phyloP scores from a whole-genome alignment of 2,888 invertebrate genomes.

The Gastracanthus pulcherrimus region DNA sequence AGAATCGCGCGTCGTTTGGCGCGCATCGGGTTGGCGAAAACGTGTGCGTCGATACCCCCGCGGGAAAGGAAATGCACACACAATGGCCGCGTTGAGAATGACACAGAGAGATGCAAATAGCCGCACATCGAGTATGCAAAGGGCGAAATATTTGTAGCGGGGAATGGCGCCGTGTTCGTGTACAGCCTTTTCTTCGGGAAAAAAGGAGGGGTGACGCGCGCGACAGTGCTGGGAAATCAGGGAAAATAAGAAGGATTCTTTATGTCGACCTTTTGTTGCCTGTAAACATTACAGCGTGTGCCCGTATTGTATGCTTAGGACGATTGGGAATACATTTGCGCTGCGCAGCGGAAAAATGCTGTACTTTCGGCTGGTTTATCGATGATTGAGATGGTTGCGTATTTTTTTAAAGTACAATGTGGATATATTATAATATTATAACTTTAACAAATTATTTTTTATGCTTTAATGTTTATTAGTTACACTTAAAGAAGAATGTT shows the following conservation, averaged over 20 bases:
- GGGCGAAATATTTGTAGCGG: conserved; percentile 40
- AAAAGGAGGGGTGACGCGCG: not conserved
- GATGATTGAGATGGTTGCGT: too few relatives aligned
- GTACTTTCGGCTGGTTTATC: too few relatives aligned
- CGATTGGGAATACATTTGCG: not conserved
- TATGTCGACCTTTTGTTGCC: not conserved
- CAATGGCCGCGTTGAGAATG: not conserved
- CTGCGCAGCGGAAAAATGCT: too few relatives aligned
- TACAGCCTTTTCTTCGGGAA: not conserved
- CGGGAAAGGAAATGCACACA: not conserved
- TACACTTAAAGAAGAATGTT: too few relatives aligned
- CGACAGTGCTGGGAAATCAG: not conserved
- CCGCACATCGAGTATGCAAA: conserved; percentile 42
- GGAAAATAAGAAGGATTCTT: conserved; percentile 17
- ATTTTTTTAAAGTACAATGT: too few relatives aligned
- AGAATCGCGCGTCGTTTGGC: not conserved
- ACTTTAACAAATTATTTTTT: too few relatives aligned
- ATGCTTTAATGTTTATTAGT: too few relatives aligned
- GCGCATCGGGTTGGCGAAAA: not conserved
- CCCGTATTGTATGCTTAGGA: not conserved
- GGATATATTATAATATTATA: too few relatives aligned
- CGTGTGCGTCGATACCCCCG: conserved; percentile 5
- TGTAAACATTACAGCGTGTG: conserved; percentile 17
- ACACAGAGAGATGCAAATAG: conserved; percentile 29
- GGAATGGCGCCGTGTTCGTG: not conserved